Percentiles rank a stretch among this genome's conserved stretches.
phyloP scores from a whole-genome alignment of 2,113 vertebrate species.

The Albula glossodonta region DNA sequence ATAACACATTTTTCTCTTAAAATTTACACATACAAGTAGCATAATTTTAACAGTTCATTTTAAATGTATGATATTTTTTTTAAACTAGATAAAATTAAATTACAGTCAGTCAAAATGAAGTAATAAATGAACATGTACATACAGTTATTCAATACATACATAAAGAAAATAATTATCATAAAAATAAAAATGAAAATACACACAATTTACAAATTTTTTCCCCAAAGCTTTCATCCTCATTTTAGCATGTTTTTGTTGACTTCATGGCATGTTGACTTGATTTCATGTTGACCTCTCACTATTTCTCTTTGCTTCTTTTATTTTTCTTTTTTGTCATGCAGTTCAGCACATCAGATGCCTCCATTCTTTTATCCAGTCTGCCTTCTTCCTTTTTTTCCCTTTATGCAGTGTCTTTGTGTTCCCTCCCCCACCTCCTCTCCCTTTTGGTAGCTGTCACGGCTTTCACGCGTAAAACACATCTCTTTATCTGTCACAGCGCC shows the following conservation, averaged over 20 bases:
- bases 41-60: constrained; percentile 67
- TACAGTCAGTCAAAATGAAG: constrained; percentile 64
- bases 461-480: neutral
- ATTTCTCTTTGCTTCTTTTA: constrained; percentile 58
- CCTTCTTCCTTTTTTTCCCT: neutral
- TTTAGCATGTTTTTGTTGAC: constrained; percentile 60
- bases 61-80: constrained; percentile 66
- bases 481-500: neutral
- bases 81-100: constrained; percentile 71
- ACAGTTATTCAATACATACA: constrained; percentile 77
- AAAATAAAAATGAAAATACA: constrained; percentile 77
- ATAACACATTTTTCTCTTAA: constrained; percentile 69
- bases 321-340: constrained; percentile 75
- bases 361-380: neutral
- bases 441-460: neutral
- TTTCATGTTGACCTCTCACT: constrained; percentile 63
- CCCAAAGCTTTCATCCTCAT: constrained; percentile 58
- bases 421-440: neutral
- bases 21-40: constrained; percentile 72
- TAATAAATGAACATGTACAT: constrained; percentile 70
- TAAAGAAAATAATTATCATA: constrained; percentile 76
- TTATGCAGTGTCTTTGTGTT: neutral
- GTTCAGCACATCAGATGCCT: constrained; percentile 71
- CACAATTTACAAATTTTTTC: constrained; percentile 78
- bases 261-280: constrained; percentile 61